Evolutionary conservation across 2,113 vertebrate species (phyloP).

Genomic region (Paradisaea rubra): DNA sequence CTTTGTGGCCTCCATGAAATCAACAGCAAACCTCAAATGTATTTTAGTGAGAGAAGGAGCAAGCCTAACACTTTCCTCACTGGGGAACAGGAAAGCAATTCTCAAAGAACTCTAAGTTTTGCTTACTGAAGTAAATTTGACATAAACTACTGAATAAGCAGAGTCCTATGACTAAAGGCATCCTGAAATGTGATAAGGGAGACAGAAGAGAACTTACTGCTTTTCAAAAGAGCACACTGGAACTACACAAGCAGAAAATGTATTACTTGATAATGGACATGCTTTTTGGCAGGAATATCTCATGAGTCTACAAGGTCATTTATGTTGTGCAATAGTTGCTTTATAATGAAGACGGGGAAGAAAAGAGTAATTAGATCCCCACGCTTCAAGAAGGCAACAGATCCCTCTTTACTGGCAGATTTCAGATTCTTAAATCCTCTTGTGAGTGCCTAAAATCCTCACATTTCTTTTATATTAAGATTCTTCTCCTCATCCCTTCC

Average conservation of each 20-base stretch:
- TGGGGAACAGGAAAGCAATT: background rate
- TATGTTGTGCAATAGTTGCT: slow-evolving; percentile 38
- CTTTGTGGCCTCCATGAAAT: background rate
- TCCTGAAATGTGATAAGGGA: slow-evolving; percentile 59
- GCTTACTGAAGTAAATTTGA: slow-evolving; percentile 35
- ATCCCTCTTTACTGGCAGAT: slow-evolving; percentile 47
- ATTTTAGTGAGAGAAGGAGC: background rate
- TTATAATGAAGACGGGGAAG: background rate
- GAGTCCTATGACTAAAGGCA: slow-evolving; percentile 43
- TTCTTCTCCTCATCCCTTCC: background rate
- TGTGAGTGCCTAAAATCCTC: slow-evolving; percentile 29
- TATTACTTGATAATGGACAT: slow-evolving; percentile 59
- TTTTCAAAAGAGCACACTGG: slow-evolving; percentile 40
- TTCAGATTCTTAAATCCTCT: slow-evolving; percentile 58
- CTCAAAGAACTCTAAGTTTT: background rate
- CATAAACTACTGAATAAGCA: slow-evolving; percentile 54
- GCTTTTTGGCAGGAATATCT: slow-evolving; percentile 43
- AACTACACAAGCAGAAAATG: slow-evolving; percentile 53
- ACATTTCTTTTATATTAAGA: slow-evolving; percentile 10
- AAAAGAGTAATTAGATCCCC: slow-evolving; percentile 40
- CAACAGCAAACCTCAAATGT: background rate
- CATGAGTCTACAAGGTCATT: slow-evolving; percentile 44
- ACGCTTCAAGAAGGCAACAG: slow-evolving; percentile 37
- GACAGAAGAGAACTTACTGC: slow-evolving; percentile 38
- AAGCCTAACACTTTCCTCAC: background rate